These are phyloP conservation scores for Autographa pulchrina DNA, from an alignment of 2,888 invertebrate species.

Conservation along the genomic window DNA sequence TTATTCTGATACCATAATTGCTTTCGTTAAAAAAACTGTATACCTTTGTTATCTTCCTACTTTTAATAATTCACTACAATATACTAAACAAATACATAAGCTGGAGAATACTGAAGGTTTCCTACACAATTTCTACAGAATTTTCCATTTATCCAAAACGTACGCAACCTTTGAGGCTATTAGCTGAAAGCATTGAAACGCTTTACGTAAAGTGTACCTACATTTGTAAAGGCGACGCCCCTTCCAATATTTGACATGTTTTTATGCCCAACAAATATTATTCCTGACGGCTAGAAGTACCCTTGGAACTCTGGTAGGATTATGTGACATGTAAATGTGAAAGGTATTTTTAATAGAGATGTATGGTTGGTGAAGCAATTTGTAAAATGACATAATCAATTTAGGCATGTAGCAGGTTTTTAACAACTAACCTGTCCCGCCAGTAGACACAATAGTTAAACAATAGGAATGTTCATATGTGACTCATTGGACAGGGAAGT, in stretches of 20 bases:
- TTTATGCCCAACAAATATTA: constrained; percentile 30
- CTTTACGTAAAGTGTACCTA: not conserved
- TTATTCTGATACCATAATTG: too few species aligned
- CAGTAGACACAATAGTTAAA: too few species aligned
- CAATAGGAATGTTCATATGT: too few species aligned
- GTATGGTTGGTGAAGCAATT: not conserved
- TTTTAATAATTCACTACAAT: too few species aligned
- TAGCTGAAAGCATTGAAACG: constrained; percentile 1
- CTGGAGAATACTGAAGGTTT: not conserved
- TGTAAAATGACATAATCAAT: not conserved
- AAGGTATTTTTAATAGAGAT: not conserved
- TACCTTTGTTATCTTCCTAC: too few species aligned
- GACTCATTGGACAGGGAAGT: too few species aligned
- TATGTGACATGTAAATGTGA: constrained; percentile 2
- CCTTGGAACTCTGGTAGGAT: constrained; percentile 13
- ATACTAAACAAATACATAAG: too few species aligned
- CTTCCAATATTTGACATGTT: constrained; percentile 18
- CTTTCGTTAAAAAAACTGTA: too few species aligned
- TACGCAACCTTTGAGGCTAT: not conserved
- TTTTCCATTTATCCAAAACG: not conserved
- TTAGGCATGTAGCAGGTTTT: not conserved
- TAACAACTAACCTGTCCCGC: too few species aligned
- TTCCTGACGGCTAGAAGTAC: constrained; percentile 22
- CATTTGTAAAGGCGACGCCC: not conserved
- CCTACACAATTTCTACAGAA: not conserved